Conservation (phyloP, 1,140 invertebrate genomes). For the Drosophila malerkotliana region DNA sequence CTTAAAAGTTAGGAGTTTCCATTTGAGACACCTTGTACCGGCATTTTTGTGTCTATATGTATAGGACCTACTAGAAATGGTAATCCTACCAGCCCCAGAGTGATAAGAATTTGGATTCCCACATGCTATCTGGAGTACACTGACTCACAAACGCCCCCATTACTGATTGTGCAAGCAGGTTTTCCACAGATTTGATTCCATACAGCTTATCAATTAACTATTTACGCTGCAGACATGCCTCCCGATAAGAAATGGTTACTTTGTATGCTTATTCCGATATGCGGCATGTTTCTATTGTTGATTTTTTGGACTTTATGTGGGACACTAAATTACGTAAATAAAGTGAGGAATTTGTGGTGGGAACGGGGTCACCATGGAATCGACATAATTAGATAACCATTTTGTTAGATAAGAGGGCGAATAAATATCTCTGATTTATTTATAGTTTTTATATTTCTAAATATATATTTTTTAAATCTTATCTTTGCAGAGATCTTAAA, state of each 20-base stretch:
- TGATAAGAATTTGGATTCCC: constrained; percentile 27
- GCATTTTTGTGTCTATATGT: neutral
- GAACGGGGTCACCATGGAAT: constrained; percentile 20
- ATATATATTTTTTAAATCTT: constrained; percentile 8
- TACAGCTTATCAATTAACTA: constrained; percentile 39
- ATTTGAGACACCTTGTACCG: neutral
- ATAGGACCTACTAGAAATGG: neutral
- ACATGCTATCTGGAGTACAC: constrained; percentile 15
- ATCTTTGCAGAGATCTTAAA: constrained; percentile 54
- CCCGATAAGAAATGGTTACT: constrained; percentile 23
- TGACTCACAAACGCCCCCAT: constrained; percentile 47
- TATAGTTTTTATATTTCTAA: constrained; percentile 8
- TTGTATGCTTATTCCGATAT: constrained; percentile 11
- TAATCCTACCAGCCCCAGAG: neutral
- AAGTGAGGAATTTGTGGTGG: constrained; percentile 12
- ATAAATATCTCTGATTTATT: constrained; percentile 25
- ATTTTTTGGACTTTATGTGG: constrained; percentile 12
- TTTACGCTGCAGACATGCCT: constrained; percentile 33
- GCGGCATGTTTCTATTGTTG: constrained; percentile 11
- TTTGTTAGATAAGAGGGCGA: neutral
- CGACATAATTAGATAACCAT: constrained; percentile 22
- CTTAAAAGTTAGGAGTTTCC: constrained; percentile 11
- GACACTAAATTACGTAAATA: constrained; percentile 26
- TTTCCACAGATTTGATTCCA: constrained; percentile 28
- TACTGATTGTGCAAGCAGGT: constrained; percentile 32